phyloP scores from a whole-genome alignment of 2,888 invertebrate species.

The Serrognathus titanus region DNA sequence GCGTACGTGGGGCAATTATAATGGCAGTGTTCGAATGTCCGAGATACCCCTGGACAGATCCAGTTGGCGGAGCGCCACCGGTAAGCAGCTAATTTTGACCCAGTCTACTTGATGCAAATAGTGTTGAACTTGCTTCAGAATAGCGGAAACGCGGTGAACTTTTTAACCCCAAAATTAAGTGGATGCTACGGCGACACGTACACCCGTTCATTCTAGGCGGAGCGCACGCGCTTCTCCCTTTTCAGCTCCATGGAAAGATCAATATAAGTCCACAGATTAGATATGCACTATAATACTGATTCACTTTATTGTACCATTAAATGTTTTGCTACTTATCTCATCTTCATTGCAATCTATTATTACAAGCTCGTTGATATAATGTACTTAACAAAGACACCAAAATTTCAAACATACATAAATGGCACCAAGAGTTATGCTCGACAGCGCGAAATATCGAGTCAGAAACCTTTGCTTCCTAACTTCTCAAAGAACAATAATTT shows the following conservation, averaged over 20 bases:
- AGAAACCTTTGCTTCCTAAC: no score
- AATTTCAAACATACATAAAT: no score
- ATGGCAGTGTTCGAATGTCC: constrained; percentile 25
- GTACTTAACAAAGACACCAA: no score
- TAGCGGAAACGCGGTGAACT: neutral
- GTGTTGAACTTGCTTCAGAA: neutral
- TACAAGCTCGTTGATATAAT: no score
- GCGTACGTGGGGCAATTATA: constrained; percentile 20
- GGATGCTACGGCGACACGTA: neutral
- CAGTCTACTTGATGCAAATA: constrained; percentile 8
- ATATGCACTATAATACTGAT: neutral
- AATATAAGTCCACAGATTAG: neutral
- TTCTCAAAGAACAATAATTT: no score
- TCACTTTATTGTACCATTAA: no score
- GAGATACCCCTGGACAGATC: constrained; percentile 22
- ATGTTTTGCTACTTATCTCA: no score
- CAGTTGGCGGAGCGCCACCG: constrained; percentile 30
- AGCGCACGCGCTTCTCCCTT: neutral
- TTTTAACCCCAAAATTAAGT: constrained; percentile 3
- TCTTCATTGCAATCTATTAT: no score
- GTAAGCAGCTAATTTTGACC: constrained; percentile 31
- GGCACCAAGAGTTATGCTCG: no score
- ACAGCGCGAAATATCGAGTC: no score
- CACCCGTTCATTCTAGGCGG: neutral
- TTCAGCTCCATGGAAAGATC: neutral